These are phyloP conservation scores for Salarias fasciatus DNA, from an alignment of 2,797 vertebrate genomes.

Conservation along the genomic window DNA sequence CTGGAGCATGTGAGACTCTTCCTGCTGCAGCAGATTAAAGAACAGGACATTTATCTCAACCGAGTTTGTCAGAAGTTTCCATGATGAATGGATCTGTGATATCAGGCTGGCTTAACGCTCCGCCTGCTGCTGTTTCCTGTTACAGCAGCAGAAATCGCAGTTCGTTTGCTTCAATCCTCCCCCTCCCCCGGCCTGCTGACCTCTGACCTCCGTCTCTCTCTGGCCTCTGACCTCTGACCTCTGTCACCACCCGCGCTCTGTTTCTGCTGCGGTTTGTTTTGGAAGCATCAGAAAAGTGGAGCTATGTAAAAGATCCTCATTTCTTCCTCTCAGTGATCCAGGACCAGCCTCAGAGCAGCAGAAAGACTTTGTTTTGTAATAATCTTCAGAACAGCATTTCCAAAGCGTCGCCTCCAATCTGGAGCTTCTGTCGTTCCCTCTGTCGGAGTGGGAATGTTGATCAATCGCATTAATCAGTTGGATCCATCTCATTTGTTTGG, in stretches of 20 bases:
- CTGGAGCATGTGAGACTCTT: conserved; percentile 32
- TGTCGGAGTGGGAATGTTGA: conserved; percentile 8
- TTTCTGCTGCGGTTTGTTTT: conserved; percentile 35
- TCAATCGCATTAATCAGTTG: conserved; percentile 3
- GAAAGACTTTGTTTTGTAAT: conserved; percentile 36
- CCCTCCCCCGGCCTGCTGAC: too few species aligned
- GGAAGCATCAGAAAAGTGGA: conserved; percentile 50
- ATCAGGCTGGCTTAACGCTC: not conserved
- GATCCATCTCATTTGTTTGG: not conserved
- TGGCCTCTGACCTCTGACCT: too few species aligned
- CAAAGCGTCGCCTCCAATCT: conserved; percentile 33
- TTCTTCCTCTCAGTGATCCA: conserved; percentile 55
- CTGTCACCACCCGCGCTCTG: too few species aligned
- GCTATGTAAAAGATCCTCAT: too few species aligned
- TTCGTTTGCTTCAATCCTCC: too few species aligned
- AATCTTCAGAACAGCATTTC: conserved; percentile 46
- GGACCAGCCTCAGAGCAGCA: conserved; percentile 48
- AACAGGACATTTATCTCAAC: not conserved
- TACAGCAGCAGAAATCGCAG: conserved; percentile 9
- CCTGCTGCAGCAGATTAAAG: conserved; percentile 2
- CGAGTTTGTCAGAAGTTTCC: not conserved
- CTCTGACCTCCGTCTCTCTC: too few species aligned
- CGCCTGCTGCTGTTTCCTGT: not conserved
- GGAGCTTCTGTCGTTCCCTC: conserved; percentile 8
- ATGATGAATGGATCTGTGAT: not conserved